phyloP scores from a whole-genome alignment of 2,113 vertebrate genomes.

The Mungos mungo region DNA sequence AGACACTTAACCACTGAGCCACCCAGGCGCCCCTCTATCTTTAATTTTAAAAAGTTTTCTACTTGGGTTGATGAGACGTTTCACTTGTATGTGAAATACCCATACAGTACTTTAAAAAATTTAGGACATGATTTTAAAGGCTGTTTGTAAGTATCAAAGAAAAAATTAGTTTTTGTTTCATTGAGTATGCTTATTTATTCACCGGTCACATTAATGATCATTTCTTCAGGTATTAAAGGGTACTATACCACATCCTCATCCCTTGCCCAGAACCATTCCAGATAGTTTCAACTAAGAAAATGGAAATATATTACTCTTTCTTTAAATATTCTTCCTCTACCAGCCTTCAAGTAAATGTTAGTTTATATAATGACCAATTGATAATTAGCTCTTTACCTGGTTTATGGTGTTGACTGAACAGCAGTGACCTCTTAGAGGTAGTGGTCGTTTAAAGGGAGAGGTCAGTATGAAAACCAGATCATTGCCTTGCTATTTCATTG shows the following conservation, averaged over 20 bases:
- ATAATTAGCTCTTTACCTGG: slow-evolving; percentile 55
- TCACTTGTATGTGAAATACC: background rate
- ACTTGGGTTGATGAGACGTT: background rate
- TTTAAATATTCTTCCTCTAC: background rate
- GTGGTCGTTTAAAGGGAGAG: slow-evolving; percentile 53
- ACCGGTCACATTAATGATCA: background rate
- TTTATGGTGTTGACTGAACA: slow-evolving; percentile 57
- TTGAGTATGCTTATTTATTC: background rate
- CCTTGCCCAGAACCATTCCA: background rate
- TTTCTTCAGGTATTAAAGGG: background rate
- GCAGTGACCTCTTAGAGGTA: slow-evolving; percentile 58
- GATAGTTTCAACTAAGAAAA: slow-evolving; percentile 41
- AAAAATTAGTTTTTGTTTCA: background rate
- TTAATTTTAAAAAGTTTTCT: slow-evolving; percentile 5
- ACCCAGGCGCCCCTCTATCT: background rate
- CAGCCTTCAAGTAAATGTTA: slow-evolving; percentile 11
- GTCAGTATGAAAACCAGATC: slow-evolving; percentile 45
- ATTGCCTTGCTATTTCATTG: slow-evolving; percentile 55
- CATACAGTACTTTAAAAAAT: background rate
- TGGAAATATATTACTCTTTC: background rate
- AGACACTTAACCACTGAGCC: too few relatives aligned
- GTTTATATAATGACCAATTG: slow-evolving; percentile 60
- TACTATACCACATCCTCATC: background rate
- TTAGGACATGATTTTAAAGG: background rate
- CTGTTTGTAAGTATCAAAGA: slow-evolving; percentile 7